These are phyloP conservation scores for Hirudinaria manillensis DNA, from an alignment of 2,888 invertebrate species.

Conservation along the genomic window DNA sequence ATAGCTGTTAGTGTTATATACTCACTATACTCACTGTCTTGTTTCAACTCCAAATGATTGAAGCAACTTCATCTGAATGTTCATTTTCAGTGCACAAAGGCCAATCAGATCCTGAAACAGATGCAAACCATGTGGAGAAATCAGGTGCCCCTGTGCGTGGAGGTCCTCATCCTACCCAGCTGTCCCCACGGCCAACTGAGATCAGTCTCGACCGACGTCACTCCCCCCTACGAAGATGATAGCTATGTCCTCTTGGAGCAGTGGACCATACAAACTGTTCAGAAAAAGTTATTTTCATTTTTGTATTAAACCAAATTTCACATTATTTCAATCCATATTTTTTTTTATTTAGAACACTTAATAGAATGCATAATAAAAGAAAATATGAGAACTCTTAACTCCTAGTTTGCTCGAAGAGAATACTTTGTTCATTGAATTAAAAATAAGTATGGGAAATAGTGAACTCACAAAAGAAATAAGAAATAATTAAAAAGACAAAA, in stretches of 20 bases:
- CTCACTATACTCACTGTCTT: too few relatives aligned
- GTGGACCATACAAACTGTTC: constrained; percentile 66
- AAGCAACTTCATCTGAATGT: too few relatives aligned
- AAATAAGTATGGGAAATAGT: too few relatives aligned
- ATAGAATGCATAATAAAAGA: too few relatives aligned
- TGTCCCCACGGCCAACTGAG: constrained; percentile 60
- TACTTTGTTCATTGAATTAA: too few relatives aligned
- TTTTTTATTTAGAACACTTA: too few relatives aligned
- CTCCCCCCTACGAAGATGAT: constrained; percentile 50
- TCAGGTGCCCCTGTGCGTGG: constrained; percentile 70
- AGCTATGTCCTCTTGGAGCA: constrained; percentile 66
- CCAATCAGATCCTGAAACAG: constrained; percentile 58
- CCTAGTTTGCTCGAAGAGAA: too few relatives aligned
- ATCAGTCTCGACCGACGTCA: constrained; percentile 52
- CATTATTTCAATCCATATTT: not conserved
- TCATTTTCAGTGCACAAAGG: constrained; percentile 59
- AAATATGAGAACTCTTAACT: too few relatives aligned
- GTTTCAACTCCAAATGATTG: too few relatives aligned
- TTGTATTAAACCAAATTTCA: not conserved
- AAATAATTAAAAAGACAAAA: too few relatives aligned
- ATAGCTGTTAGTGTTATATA: too few relatives aligned
- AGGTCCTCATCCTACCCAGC: constrained; percentile 70
- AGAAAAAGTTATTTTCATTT: constrained; percentile 29
- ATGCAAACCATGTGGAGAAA: constrained; percentile 66
- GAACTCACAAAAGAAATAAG: too few relatives aligned